Evolutionary conservation across 2,888 invertebrate genomes (phyloP).

Genomic region (Rotaria sp.): DNA sequence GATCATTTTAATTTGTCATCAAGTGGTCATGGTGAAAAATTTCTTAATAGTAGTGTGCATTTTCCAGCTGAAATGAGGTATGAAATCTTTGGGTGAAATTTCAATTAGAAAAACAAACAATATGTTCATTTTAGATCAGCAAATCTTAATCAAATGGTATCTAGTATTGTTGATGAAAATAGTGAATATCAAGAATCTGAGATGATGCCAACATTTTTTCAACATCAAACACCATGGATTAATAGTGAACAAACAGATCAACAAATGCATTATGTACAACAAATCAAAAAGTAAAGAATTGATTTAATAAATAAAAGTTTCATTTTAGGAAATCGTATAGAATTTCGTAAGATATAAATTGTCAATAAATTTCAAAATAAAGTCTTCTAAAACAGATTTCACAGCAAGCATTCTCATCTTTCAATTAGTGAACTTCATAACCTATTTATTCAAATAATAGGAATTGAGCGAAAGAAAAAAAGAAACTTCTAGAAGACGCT

Average conservation of each 20-base stretch:
- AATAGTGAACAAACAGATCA: background rate
- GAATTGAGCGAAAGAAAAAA: no score
- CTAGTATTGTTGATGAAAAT: constrained; percentile 19
- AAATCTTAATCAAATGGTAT: constrained; percentile 27
- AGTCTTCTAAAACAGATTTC: no score
- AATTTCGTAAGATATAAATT: no score
- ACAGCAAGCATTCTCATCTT: no score
- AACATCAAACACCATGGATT: background rate
- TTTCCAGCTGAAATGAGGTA: constrained; percentile 25
- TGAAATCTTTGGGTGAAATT: background rate
- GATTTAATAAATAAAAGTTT: background rate
- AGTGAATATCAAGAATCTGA: background rate
- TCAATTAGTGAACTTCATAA: no score
- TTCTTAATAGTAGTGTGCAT: background rate
- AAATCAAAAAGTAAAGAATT: background rate
- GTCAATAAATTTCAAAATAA: no score
- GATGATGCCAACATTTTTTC: background rate
- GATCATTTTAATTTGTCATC: background rate
- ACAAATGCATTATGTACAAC: background rate
- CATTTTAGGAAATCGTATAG: no score
- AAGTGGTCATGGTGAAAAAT: background rate
- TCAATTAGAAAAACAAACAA: background rate
- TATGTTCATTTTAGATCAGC: background rate
- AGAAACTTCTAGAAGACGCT: no score
- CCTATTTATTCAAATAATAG: no score